Conservation (phyloP, 2,797 vertebrate genomes). For the Rhinophrynus dorsalis region DNA sequence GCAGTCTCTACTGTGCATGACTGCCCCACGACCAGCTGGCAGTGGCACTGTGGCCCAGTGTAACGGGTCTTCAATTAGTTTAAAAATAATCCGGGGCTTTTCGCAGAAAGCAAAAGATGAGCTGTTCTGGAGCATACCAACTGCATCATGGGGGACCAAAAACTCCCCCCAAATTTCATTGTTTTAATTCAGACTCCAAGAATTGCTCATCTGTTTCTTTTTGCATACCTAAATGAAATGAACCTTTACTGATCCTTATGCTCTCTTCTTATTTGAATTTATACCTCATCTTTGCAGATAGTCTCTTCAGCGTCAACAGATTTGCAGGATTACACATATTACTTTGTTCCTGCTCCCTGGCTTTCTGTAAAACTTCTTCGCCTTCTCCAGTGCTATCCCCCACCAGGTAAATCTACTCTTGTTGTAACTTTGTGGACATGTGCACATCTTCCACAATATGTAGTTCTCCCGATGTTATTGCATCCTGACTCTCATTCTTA, state of each 20-base stretch:
- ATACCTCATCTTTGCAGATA: constrained; percentile 53
- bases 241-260: too few relatives aligned
- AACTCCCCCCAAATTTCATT: too few relatives aligned
- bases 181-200: too few relatives aligned
- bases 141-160: too few relatives aligned
- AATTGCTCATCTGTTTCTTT: not conserved
- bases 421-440: not conserved
- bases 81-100: too few relatives aligned
- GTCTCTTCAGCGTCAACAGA: constrained; percentile 71
- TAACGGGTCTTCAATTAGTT: too few relatives aligned
- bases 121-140: too few relatives aligned
- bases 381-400: constrained; percentile 67
- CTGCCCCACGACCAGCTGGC: too few relatives aligned
- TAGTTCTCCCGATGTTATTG: not conserved
- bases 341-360: constrained; percentile 70
- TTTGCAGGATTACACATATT: constrained; percentile 72
- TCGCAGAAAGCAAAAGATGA: too few relatives aligned
- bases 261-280: not conserved
- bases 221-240: not conserved
- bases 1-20: too few relatives aligned
- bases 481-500: not conserved
- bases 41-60: too few relatives aligned
- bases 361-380: constrained; percentile 68
- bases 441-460: not conserved
- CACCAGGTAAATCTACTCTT: constrained; percentile 56